Evolutionary conservation across 92 coral and sea anemone genomes (phyloP), one percentile per base, ranked within the genome.

Genomic region (Epizoanthus scotinus): DNA sequence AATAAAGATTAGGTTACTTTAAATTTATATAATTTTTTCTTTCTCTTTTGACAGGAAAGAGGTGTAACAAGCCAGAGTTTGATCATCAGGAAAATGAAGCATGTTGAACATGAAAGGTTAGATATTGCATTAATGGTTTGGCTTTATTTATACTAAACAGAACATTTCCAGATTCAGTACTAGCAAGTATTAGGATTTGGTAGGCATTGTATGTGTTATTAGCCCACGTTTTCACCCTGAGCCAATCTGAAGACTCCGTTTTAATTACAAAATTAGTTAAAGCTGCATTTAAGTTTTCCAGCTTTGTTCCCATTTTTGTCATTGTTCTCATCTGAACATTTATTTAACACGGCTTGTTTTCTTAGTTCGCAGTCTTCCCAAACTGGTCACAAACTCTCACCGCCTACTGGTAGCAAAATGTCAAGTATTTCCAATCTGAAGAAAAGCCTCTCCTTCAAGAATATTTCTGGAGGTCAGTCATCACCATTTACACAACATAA

Each of bases 21-120:
- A 36, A 61, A 34, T 62, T 14, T 67, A n/a, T 26, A 57, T 12
- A 8, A 13, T 53, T 25, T 52, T 34, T 73, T 60, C 2, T 0
- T 24, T 0, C 0, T 61, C 18, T 60, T 4, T 83, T 65, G 80
- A 31, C 70, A 94, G 99, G 94, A 89, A 49, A 91, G 85, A 72
- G 99, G 98, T 10, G 94, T 93, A 27, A 90, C 94, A 3, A 95
- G 99, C 63, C 94, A 93, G 78, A 94, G 97, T 84, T 79, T 95
- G 70, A 95, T 95, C 25, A 92, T 95, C 56, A 88, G 99, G 58
- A 86, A 91, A 81, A 95, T 89, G 94, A 93, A 88, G 86, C 91
- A 86, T 34, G 90, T 93, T 78, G 99, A 95, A 62, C 89, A 85
- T 53, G 99, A 95, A 78, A 88, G 89, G 12, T 87, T 89, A 24